Base-by-base conservation (phyloP, 2,797 vertebrate species). In the Sebastes variabilis region DNA sequence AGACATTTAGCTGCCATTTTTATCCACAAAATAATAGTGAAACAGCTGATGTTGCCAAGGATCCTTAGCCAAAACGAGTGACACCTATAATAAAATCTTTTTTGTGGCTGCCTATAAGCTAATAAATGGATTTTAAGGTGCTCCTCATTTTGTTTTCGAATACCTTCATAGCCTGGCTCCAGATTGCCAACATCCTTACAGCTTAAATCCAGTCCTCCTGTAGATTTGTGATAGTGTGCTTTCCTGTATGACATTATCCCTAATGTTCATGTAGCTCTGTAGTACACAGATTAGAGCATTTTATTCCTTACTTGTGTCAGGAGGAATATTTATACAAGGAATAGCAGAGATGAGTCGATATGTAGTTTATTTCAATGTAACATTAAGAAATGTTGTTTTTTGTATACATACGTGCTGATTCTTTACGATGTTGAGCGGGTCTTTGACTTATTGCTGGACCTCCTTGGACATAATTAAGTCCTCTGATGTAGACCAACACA, bases 401-500 rank as follows among this genome's bases (percentile, higher is more conserved):
- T 67, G 42, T 20, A 60, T 42, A 16, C 36, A 34, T 13, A 64
- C 4, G 20, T 66, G 16, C 11, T 12, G 14, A 36, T 49, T 73
- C 49, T 56, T 65, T 20, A 62, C 8, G 36, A 64, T 72, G 6
- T 65, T 46, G 2, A 49, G 27, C 52, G 46, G 20, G 30, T 20
- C 77, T 83, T 69, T 69, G 52, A 69, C 75, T 74, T 30, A 67
- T 80, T 14, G 25, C 65, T 54, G 32, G 59, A 30, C 78, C 11
- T 85, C 71, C 61, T 82, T 22, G 56, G 70, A 85, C 69, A 68
- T 86, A 77, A 89, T 88, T 69, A 85, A 75, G 38, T 85, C 72
- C 74, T 87, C 55, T 87, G 84, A 88, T 90, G 87, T 85, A 46
- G 72, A 85, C 79, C 78, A 79, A 66, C 81, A 72, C 59, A 12